phyloP scores from a whole-genome alignment of 2,888 invertebrate genomes.

The Eustalomyia histrio region DNA sequence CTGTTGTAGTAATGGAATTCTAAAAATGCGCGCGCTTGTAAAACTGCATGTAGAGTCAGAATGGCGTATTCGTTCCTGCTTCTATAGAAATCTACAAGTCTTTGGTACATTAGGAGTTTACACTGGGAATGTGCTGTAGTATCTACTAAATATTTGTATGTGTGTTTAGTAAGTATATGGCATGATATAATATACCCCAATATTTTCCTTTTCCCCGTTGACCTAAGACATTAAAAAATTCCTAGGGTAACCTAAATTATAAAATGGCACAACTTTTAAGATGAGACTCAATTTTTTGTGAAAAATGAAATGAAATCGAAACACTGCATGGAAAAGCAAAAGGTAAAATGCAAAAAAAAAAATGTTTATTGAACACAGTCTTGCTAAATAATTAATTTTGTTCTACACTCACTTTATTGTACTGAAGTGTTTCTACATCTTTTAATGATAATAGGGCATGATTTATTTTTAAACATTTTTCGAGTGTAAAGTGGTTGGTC shows the following conservation, averaged over 20 bases:
- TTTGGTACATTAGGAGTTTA: background rate
- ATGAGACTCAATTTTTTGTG: background rate
- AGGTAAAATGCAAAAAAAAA: background rate
- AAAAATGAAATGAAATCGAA: background rate
- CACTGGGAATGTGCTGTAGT: slow-evolving; percentile 5
- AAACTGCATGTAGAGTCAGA: slow-evolving; percentile 18
- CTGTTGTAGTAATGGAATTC: slow-evolving; percentile 56
- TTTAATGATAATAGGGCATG: too few species aligned
- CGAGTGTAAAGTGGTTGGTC: too few species aligned
- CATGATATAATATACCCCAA: slow-evolving; percentile 15
- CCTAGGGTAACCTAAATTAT: slow-evolving; percentile 65
- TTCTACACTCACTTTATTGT: too few species aligned
- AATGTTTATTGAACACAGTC: background rate
- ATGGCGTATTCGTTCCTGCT: too few species aligned
- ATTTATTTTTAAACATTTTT: too few species aligned
- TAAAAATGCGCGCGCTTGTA: slow-evolving; percentile 64
- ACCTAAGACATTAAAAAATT: slow-evolving; percentile 62
- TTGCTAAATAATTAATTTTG: background rate
- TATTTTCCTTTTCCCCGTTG: slow-evolving; percentile 32
- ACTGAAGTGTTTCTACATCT: too few species aligned
- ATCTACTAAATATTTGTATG: background rate
- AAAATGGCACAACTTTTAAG: slow-evolving; percentile 56
- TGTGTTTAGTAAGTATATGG: background rate
- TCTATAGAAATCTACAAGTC: slow-evolving; percentile 20
- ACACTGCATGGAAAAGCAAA: background rate